phyloP scores from a whole-genome alignment of 2,113 vertebrate species.

The Trematocara zebra region DNA sequence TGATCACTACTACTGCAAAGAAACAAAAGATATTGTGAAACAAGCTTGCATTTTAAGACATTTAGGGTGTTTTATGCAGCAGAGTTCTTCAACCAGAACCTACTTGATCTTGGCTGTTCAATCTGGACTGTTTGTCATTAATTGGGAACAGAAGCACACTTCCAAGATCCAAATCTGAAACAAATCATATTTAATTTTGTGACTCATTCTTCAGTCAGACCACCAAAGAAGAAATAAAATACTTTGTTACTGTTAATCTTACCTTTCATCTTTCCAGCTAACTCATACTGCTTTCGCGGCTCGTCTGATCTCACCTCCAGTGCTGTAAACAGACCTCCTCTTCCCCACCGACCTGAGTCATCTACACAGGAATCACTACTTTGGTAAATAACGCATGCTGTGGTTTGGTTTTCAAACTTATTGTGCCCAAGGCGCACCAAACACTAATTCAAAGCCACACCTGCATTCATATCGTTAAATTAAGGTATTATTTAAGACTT shows the following conservation, averaged over 20 bases:
- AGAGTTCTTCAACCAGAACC: slow-evolving; percentile 28
- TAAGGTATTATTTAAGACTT: neutral
- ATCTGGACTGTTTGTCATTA: slow-evolving; percentile 84
- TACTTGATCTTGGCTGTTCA: slow-evolving; percentile 81
- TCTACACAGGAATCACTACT: slow-evolving; percentile 61
- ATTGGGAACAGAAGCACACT: slow-evolving; percentile 84
- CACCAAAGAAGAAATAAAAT: neutral
- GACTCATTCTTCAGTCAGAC: neutral
- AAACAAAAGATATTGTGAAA: neutral
- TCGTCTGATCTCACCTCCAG: slow-evolving; percentile 81
- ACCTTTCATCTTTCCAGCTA: slow-evolving; percentile 92
- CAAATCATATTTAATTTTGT: neutral
- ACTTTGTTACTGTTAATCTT: neutral
- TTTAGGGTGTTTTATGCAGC: neutral
- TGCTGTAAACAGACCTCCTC: slow-evolving; percentile 88
- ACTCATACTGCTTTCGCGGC: slow-evolving; percentile 81
- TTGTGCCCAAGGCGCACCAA: neutral
- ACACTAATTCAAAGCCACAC: neutral
- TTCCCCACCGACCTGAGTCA: slow-evolving; percentile 87
- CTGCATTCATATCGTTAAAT: neutral
- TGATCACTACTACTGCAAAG: neutral
- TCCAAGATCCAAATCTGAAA: slow-evolving; percentile 83
- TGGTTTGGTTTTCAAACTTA: neutral
- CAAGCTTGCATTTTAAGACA: neutral
- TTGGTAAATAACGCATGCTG: neutral